Percentiles rank a stretch among this genome's conserved stretches.
Evolutionary conservation across 2,888 invertebrate genomes (phyloP).

Genomic region (Lucinisca nassula): DNA sequence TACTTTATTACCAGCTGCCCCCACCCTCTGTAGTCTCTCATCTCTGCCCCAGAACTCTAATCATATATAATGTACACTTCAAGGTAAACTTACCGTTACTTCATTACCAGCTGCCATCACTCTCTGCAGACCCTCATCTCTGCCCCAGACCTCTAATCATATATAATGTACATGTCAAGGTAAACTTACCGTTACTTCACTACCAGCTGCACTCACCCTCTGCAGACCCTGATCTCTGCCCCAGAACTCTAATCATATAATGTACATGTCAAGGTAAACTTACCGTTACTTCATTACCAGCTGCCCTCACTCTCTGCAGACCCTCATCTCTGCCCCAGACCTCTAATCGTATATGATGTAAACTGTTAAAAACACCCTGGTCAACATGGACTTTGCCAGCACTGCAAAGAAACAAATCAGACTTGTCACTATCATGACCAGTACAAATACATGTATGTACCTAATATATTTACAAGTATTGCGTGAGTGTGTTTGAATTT

Average conservation of each 20-base stretch:
- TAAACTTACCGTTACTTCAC: too few species aligned
- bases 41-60: too few species aligned
- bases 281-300: slow-evolving; percentile 48
- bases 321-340: slow-evolving; percentile 71
- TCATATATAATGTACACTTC: too few species aligned
- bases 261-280: too few species aligned
- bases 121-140: slow-evolving; percentile 37
- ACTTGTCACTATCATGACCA: too few species aligned
- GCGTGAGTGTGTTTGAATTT: too few species aligned
- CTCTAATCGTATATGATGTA: slow-evolving; percentile 77
- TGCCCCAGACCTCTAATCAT: slow-evolving; percentile 75
- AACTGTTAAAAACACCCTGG: slow-evolving; percentile 74
- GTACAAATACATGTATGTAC: too few species aligned
- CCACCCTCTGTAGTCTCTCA: slow-evolving; percentile 36
- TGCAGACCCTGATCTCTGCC: slow-evolving; percentile 26
- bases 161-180: too few species aligned
- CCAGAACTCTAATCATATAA: slow-evolving; percentile 79
- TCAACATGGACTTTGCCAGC: slow-evolving; percentile 74
- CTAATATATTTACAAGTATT: too few species aligned
- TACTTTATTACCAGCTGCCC: slow-evolving; percentile 39
- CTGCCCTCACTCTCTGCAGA: slow-evolving; percentile 30
- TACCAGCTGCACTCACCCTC: slow-evolving; percentile 38
- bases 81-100: too few species aligned
- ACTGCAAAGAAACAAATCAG: too few species aligned
- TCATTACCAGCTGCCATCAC: slow-evolving; percentile 25